phyloP scores from a whole-genome alignment of 2,797 vertebrate species.

The Caiman crocodilus region DNA sequence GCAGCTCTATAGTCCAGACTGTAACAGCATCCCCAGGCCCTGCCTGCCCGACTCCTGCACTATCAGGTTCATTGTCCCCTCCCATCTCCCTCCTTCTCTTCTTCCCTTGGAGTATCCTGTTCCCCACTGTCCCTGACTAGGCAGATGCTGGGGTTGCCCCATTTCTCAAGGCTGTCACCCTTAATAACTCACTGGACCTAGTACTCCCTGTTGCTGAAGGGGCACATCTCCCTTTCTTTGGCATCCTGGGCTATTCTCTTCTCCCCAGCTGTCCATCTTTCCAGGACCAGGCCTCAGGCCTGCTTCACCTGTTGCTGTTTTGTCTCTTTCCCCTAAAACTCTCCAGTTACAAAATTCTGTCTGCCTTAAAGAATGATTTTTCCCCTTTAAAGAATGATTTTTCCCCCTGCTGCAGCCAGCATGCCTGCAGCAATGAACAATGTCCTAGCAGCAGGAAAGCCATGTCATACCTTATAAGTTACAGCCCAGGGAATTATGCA shows the following conservation, averaged over 20 bases:
- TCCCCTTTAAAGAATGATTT: constrained; percentile 25
- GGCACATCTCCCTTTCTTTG: not conserved
- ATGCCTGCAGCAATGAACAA: not conserved
- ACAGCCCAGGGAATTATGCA: too few species aligned
- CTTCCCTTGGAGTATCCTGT: not conserved
- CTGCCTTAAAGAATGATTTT: constrained; percentile 23
- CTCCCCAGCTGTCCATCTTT: not conserved
- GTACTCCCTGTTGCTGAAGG: not conserved
- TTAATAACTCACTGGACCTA: not conserved
- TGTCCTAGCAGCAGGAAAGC: not conserved
- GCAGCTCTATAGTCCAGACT: fast-evolving
- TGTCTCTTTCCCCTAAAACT: not conserved
- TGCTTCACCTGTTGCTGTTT: not conserved
- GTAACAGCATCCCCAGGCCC: constrained; percentile 35
- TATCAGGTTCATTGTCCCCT: not conserved
- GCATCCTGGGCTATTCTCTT: not conserved
- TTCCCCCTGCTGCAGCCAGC: constrained; percentile 9
- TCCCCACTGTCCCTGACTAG: not conserved
- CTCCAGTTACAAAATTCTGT: not conserved
- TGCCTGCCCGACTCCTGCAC: not conserved
- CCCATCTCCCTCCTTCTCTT: not conserved
- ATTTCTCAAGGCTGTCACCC: not conserved
- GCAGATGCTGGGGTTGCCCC: constrained; percentile 16
- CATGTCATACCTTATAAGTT: not conserved
- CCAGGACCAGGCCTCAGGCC: not conserved